phyloP scores from a whole-genome alignment of 2,113 vertebrate species.

The Drymodes brunneopygia region DNA sequence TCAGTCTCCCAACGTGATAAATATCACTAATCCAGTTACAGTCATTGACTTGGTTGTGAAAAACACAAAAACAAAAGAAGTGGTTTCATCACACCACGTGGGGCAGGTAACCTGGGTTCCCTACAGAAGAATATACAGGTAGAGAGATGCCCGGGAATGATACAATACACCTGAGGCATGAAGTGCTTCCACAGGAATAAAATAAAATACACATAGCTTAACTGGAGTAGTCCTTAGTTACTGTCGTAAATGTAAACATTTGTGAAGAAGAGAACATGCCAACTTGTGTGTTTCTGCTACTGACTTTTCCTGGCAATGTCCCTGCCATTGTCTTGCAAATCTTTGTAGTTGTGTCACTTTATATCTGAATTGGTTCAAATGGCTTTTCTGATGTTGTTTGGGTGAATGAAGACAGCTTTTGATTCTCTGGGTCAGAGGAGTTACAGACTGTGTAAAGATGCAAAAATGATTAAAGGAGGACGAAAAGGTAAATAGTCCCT shows the following conservation, averaged over 20 bases:
- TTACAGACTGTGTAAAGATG: background rate
- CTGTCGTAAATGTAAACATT: background rate
- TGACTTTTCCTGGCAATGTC: background rate
- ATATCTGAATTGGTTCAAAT: background rate
- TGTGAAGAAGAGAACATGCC: background rate
- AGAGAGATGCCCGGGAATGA: background rate
- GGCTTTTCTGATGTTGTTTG: background rate
- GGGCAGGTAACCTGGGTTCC: background rate
- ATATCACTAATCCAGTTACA: background rate
- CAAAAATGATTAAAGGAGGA: background rate
- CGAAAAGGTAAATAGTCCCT: background rate
- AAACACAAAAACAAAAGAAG: background rate
- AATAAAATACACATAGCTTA: background rate
- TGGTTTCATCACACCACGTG: background rate
- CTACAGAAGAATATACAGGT: rapidly evolving
- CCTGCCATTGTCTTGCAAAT: background rate
- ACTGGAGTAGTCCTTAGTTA: background rate
- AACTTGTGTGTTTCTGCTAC: background rate
- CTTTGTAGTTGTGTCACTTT: background rate
- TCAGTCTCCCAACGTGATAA: background rate
- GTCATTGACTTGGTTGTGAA: background rate
- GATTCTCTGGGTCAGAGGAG: background rate
- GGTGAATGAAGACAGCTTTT: background rate
- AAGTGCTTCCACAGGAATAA: background rate
- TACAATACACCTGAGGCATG: background rate